Evolutionary conservation across 1,140 invertebrate species (phyloP), one percentile per base, ranked within the genome.

Genomic region (Solen grandis): DNA sequence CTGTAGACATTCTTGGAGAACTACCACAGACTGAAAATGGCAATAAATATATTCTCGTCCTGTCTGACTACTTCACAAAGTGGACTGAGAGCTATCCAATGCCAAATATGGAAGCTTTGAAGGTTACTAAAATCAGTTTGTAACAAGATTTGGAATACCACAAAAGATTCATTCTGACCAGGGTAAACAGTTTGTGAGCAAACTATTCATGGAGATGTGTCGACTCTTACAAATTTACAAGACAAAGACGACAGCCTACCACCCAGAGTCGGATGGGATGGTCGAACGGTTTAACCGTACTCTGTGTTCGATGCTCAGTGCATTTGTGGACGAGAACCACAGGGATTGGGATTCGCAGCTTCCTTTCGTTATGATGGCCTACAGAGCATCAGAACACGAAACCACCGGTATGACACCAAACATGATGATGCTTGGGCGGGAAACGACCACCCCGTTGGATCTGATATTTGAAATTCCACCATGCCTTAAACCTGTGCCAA

Each of bases 51-150:
- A 75, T 65, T 35, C 31, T 87, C 5, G 78, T 88, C 10, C 60
- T 84, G 0, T 73, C 72, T 0, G 87, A 91, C 74, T 88, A 90
- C 65, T 86, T 88, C 22, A 90, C 90, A 2, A 87, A 88, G 68
- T 92, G 72, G 60, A 60, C 78, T 4, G 83, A 89, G 52, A 83
- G 84, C 10, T 75, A 62, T 74, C 59, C 90, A 1, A 33, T 88
- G 4, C 73, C 54, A 27, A 70, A 85, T 65, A 83, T 86, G n/a
- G 52, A 79, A 36, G 78, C 88, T 10, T 55, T 73, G 3, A 83
- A 85, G n/a, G 84, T 91, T 16, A 82, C 82, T 13, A 79, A 85
- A 5, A 84, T 85, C n/a, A 84, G 50, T 59, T 84, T 33, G 41
- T 84, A 16, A 70, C 41, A 36, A 22, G 76, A 5, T 84, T 74